Evolutionary conservation across 2,888 invertebrate species (phyloP).

Genomic region (Xylota segnis): DNA sequence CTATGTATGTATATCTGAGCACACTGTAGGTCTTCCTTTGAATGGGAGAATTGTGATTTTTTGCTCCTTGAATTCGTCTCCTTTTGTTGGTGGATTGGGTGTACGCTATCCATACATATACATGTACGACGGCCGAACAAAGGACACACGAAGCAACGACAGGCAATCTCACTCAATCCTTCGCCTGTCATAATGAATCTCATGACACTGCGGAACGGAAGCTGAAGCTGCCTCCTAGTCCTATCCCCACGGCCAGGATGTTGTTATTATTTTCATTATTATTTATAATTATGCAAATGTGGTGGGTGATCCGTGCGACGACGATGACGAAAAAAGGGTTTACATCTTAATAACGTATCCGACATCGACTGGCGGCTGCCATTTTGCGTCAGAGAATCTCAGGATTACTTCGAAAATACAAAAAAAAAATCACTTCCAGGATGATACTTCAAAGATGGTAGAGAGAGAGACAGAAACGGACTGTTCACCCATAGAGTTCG

Average conservation of each 20-base stretch:
- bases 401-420: slow-evolving; percentile 62
- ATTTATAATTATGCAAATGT: slow-evolving; percentile 77
- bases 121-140: slow-evolving; percentile 47
- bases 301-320: slow-evolving; percentile 73
- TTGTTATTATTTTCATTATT: slow-evolving; percentile 73
- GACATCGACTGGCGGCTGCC: slow-evolving; percentile 62
- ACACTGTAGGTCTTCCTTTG: slow-evolving; percentile 43
- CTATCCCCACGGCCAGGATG: slow-evolving; percentile 35
- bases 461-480: slow-evolving; percentile 7
- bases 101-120: slow-evolving; percentile 27
- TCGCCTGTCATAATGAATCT: slow-evolving; percentile 68
- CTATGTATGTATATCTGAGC: background rate
- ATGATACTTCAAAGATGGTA: background rate
- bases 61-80: slow-evolving; percentile 73
- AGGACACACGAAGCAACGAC: slow-evolving; percentile 71
- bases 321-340: slow-evolving; percentile 53
- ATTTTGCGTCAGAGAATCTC: slow-evolving; percentile 73
- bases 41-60: slow-evolving; percentile 66
- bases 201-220: slow-evolving; percentile 75
- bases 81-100: slow-evolving; percentile 66
- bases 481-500: slow-evolving; percentile 43
- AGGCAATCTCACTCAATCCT: slow-evolving; percentile 65
- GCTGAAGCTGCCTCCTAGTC: slow-evolving; percentile 48
- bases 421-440: slow-evolving; percentile 44
- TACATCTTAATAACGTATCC: slow-evolving; percentile 70